Conservation (phyloP, 2,113 vertebrate species). For the Egretta garzetta region DNA sequence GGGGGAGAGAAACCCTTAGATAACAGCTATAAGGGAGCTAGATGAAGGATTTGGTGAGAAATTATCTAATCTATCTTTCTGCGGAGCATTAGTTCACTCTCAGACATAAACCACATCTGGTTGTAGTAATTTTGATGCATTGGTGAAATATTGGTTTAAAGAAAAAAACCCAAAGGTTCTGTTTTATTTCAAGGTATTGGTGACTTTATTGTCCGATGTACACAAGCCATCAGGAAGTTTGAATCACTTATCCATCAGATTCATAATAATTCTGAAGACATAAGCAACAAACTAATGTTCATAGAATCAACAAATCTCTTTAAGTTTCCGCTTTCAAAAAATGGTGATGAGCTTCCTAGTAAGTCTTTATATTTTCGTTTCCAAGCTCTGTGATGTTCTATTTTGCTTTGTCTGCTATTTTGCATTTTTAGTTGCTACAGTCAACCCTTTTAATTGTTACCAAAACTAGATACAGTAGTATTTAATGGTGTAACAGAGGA, state of each 20-base stretch:
- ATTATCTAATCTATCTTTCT: neutral
- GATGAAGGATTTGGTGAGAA: neutral
- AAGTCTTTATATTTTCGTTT: neutral
- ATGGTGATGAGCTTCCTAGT: conserved; percentile 80
- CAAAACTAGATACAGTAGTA: neutral
- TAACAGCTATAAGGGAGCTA: neutral
- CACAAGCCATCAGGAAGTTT: conserved; percentile 81
- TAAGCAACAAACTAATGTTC: conserved; percentile 76
- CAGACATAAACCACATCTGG: neutral
- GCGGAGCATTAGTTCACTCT: neutral
- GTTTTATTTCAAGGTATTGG: conserved; percentile 77
- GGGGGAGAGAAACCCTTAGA: neutral
- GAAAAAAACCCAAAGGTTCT: neutral
- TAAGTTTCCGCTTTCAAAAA: conserved; percentile 76
- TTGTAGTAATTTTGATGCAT: neutral
- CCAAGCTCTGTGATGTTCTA: neutral
- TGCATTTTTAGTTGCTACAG: neutral
- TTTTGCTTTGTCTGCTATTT: neutral
- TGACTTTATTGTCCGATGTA: conserved; percentile 81
- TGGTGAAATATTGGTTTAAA: neutral
- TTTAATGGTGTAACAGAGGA: neutral
- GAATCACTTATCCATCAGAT: conserved; percentile 86
- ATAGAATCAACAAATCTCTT: conserved; percentile 86
- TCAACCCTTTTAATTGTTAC: neutral
- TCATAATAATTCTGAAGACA: conserved; percentile 82